A percentile compares a stretch with the other conserved stretches of the same genome.
These are phyloP conservation scores for Formicarius rufipectus DNA, from an alignment of 2,113 vertebrate species.

Conservation along the genomic window DNA sequence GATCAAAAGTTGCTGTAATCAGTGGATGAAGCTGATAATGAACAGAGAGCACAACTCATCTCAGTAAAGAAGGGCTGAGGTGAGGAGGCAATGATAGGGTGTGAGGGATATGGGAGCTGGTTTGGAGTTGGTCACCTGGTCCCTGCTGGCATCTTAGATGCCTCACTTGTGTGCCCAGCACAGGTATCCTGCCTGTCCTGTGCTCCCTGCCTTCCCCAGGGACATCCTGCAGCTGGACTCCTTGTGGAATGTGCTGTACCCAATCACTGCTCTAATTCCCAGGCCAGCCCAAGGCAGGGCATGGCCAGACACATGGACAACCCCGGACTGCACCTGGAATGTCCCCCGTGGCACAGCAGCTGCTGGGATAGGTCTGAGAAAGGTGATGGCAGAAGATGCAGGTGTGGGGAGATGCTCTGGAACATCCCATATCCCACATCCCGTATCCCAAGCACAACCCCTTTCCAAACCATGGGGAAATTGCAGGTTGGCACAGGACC, in stretches of 20 bases:
- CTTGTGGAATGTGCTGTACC: fast-evolving
- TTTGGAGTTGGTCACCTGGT: background rate
- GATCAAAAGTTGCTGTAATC: background rate
- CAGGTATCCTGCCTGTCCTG: background rate
- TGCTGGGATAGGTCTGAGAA: background rate
- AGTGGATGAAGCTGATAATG: background rate
- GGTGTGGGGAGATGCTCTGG: background rate
- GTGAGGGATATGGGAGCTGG: background rate
- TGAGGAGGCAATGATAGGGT: background rate
- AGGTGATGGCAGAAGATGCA: background rate
- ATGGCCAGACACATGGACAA: background rate
- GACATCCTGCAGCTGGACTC: background rate
- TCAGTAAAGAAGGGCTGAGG: background rate
- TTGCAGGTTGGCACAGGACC: background rate
- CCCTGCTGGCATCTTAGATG: background rate
- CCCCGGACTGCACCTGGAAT: background rate
- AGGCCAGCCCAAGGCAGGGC: background rate
- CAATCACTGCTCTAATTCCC: background rate
- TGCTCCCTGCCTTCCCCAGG: background rate
- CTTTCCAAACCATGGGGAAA: background rate
- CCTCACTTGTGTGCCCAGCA: fast-evolving
- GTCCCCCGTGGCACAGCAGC: background rate
- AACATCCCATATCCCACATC: background rate
- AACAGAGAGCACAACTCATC: background rate
- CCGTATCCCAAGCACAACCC: background rate